Base-by-base conservation (phyloP, 2,113 vertebrate genomes). In the Chinchilla lanigera region DNA sequence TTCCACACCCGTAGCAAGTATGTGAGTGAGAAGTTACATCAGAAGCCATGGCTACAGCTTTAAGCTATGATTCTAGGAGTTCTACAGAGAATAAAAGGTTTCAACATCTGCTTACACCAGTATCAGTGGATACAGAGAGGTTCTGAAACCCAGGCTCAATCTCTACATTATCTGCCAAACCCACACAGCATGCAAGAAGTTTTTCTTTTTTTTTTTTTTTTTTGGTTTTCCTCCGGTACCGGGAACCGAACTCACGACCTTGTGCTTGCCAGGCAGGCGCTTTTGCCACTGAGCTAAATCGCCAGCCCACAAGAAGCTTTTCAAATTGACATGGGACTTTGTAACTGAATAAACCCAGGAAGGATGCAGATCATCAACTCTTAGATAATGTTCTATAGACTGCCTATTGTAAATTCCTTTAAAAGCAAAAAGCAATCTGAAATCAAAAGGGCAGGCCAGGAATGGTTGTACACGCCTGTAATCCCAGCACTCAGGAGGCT, bases 381-480 rank as follows among this genome's bases (percentile, higher is more conserved):
- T 90, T 96, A 80, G 82, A 77, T 38, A 88, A 47, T 3, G 65
- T 56, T 93, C 78, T 80, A 19, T 91, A 81, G 77, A 38, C 56
- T 54, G 30, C 17, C 50, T 52, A 35, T 5, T 67, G 1, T 52
- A 90, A 71, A 94, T 47, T 73, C 11, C 44, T 38, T 47, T 75
- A 44, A 87, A 61, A 90, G 75, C 65, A 85, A 83, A 50, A 81
- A 28, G 73, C 78, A 86, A 61, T 35, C 58, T 83, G 47, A 96
- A 65, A 60, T 60, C 24, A 60, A 60, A 24, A 60, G 22, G 58
- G 28, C 61, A 67, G 13, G 63, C 63, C 14, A 5, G 63, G 63
- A 5, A 17, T 67, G 13, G 63, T 35, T 30, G 63, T 10, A 5
- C 30, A 33, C 28, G 12, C 28, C 61, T 63, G 63, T 35, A 33